Base-by-base conservation (phyloP, 2,113 vertebrate species). In the Bostrychus sinensis region DNA sequence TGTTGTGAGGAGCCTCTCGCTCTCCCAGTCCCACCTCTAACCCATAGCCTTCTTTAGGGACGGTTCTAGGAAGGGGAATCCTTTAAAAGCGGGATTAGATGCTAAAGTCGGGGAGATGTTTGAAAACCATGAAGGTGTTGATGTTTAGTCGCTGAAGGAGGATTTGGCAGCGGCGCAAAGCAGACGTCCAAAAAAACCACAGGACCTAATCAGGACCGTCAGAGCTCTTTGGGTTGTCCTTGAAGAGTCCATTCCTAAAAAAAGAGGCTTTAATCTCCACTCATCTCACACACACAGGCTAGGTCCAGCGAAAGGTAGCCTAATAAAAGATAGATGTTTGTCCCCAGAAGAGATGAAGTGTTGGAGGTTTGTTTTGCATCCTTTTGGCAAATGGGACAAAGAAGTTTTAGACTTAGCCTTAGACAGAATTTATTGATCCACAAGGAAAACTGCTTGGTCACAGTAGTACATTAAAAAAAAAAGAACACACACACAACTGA, bases 151-250 rank as follows among this genome's bases (percentile, higher is more conserved):
- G 7, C 10, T 7, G 80, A 69, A 72, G 70, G 70, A 81, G 82
- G 81, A 83, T 84, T 83, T 81, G 73, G 83, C 79, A 59, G 50
- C 11, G 0, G 9, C 3, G 55, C 45, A 54, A 59, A 57, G 42
- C 54, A 56, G 56, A 69, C 61, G 42, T 32, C 38, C 1, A 60
- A 25, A 53, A 10, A 8, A 41, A 42, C 16, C 53, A 57, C 32
- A 66, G 13, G 3, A 14, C 41, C 17, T 57, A 16, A 67, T 51
- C n/a, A 66, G 42, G 60, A 20, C 34, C 46, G 36, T 62, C 23
- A 42, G 56, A 75, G 46, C 41, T 42, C 53, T 61, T 75, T 63
- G 65, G 59, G 9, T 16, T 4, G 10, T 55, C 23, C 16, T 68
- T 13, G 7, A 7, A 2, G 11, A 63, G 38, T 37, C 46, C 68